Percentiles rank a stretch among this genome's conserved stretches.
Evolutionary conservation across 2,113 vertebrate species (phyloP).

Genomic region (Rissa tridactyla): DNA sequence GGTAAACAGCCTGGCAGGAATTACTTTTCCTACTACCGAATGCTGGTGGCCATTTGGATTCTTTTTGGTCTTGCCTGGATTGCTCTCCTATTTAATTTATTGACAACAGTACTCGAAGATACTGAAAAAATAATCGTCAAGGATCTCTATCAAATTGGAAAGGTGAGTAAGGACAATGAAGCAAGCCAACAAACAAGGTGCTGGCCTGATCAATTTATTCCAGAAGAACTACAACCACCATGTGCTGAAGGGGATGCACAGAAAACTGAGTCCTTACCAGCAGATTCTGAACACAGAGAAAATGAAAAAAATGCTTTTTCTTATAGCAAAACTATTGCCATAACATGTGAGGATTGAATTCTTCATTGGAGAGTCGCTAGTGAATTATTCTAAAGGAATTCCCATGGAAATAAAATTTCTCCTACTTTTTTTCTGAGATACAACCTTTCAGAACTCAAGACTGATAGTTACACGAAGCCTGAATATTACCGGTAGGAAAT

Average conservation of each 20-base stretch:
- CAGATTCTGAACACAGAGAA: not conserved
- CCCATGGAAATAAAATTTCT: not conserved
- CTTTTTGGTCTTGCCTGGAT: constrained; percentile 74
- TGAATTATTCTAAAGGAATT: not conserved
- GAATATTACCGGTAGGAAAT: not conserved
- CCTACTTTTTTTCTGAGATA: not conserved
- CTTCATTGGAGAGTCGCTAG: not conserved
- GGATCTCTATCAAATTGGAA: constrained; percentile 55
- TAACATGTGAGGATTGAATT: not conserved
- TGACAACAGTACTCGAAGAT: constrained; percentile 64
- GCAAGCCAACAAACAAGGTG: not conserved
- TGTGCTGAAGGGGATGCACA: not conserved
- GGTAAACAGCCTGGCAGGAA: constrained; percentile 29
- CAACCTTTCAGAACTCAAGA: not conserved
- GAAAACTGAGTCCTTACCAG: not conserved
- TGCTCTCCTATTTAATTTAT: constrained; percentile 71
- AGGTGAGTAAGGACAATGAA: constrained; percentile 12
- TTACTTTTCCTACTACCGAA: constrained; percentile 50
- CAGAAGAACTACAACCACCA: not conserved
- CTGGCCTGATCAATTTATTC: not conserved
- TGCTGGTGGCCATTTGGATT: constrained; percentile 65
- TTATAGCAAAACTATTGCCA: not conserved
- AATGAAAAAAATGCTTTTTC: not conserved
- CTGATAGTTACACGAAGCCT: not conserved
- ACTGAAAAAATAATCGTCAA: constrained; percentile 65